phyloP scores from a whole-genome alignment of 2,888 invertebrate species.

The Acleris literana region DNA sequence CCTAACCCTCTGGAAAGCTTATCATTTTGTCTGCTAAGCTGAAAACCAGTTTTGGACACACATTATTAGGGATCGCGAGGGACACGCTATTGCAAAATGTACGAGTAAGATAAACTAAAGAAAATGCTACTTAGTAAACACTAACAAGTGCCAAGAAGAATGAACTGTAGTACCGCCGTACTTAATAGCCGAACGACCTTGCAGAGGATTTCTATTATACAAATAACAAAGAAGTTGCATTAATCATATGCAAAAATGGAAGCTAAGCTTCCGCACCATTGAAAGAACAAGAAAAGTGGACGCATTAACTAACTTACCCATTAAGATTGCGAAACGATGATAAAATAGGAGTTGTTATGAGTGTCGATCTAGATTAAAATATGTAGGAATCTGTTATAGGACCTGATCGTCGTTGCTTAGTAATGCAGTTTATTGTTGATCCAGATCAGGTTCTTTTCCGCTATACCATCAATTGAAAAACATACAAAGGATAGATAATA shows the following conservation, averaged over 20 bases:
- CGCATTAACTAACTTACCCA: conserved; percentile 61
- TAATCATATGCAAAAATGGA: conserved; percentile 75
- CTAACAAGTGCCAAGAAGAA: background rate
- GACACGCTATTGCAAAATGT: no score
- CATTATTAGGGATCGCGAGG: no score
- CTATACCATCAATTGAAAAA: conserved; percentile 1
- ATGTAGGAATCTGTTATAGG: conserved; percentile 10
- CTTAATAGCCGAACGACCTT: conserved; percentile 65
- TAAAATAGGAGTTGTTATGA: conserved; percentile 19
- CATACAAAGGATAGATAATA: background rate
- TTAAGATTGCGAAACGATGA: conserved; percentile 16
- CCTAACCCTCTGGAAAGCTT: no score
- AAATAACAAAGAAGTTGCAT: conserved; percentile 62
- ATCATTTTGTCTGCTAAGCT: no score
- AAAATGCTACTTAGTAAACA: no score
- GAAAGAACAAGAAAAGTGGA: conserved; percentile 72
- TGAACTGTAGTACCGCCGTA: background rate
- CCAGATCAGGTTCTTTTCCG: background rate
- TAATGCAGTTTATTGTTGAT: conserved; percentile 1
- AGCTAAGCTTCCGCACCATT: conserved; percentile 72
- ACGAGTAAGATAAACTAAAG: no score
- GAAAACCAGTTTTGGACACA: no score
- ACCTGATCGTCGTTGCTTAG: conserved; percentile 10
- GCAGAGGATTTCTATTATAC: conserved; percentile 72
- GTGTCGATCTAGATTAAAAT: conserved; percentile 24